These are phyloP conservation scores for Dunckerocampus dactyliophorus DNA, from an alignment of 2,113 vertebrate species.

Conservation along the genomic window DNA sequence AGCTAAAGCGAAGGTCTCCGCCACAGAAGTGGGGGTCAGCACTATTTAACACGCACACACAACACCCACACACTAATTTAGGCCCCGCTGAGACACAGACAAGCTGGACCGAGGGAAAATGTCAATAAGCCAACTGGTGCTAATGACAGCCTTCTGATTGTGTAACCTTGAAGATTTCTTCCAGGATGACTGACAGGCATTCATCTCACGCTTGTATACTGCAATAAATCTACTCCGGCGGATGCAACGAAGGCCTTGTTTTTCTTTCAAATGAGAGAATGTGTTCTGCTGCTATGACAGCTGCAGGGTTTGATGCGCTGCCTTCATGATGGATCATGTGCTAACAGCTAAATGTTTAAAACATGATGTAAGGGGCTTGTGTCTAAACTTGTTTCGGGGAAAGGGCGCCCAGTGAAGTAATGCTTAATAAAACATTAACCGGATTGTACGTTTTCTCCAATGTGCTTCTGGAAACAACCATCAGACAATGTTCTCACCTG, in stretches of 20 bases:
- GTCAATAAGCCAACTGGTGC: slow-evolving; percentile 29
- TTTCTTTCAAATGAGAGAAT: not conserved
- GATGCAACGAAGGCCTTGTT: not conserved
- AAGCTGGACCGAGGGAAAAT: slow-evolving; percentile 22
- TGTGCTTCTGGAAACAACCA: not conserved
- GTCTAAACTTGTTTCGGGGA: slow-evolving; percentile 13
- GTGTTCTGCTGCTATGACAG: slow-evolving; percentile 15
- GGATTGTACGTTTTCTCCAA: not conserved
- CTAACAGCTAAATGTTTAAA: slow-evolving; percentile 12
- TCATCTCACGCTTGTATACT: not conserved
- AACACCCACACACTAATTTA: slow-evolving; percentile 5
- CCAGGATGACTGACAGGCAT: too few species aligned
- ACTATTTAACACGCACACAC: slow-evolving; percentile 4
- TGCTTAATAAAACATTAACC: slow-evolving; percentile 7
- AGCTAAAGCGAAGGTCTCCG: slow-evolving; percentile 23
- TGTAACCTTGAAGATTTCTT: not conserved
- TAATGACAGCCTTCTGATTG: slow-evolving; percentile 20
- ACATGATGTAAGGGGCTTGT: slow-evolving; percentile 15
- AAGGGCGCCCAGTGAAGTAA: slow-evolving; percentile 7
- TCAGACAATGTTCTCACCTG: slow-evolving; percentile 72
- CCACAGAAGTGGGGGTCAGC: not conserved
- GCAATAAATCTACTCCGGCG: not conserved
- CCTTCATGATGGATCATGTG: slow-evolving; percentile 22
- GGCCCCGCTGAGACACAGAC: slow-evolving; percentile 22
- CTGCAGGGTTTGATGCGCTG: slow-evolving; percentile 12